A percentile compares a stretch with the other conserved stretches of the same genome.
Conservation (phyloP, 2,797 vertebrate species). For the Tapera naevia region DNA sequence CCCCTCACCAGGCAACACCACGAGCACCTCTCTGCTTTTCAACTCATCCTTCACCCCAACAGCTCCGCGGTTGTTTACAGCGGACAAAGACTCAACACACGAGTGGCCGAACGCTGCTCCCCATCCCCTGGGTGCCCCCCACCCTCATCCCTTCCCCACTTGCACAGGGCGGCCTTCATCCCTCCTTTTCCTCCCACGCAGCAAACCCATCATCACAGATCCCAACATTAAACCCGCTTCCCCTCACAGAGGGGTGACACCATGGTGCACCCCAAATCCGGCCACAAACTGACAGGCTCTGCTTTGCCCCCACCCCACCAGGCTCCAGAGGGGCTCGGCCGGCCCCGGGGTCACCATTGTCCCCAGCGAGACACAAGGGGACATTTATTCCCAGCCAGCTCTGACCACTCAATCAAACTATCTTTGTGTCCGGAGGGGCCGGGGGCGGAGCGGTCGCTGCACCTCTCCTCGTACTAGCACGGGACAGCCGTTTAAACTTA, state of each 20-base stretch:
- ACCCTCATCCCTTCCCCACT: neutral
- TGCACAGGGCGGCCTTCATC: neutral
- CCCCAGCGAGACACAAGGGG: constrained; percentile 53
- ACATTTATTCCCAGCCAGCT: constrained; percentile 55
- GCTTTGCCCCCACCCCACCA: neutral
- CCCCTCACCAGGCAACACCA: neutral
- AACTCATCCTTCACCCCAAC: fast-evolving
- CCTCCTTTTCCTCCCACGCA: neutral
- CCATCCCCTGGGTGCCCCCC: neutral
- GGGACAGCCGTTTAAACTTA: neutral
- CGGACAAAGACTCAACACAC: neutral
- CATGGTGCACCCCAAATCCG: neutral
- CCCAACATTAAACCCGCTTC: fast-evolving
- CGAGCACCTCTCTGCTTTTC: fast-evolving
- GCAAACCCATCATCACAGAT: neutral
- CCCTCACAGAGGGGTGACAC: neutral
- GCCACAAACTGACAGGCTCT: neutral
- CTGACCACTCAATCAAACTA: constrained; percentile 55
- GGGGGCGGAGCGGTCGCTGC: constrained; percentile 30
- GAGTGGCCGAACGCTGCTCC: neutral
- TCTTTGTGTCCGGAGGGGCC: constrained; percentile 57
- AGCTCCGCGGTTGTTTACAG: fast-evolving
- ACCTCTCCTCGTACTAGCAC: neutral
- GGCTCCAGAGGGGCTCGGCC: neutral
- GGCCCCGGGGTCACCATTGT: constrained; percentile 58